Evolutionary conservation across 1,140 invertebrate genomes (phyloP), one percentile per base, ranked within the genome.

Genomic region (Onthophagus taurus): DNA sequence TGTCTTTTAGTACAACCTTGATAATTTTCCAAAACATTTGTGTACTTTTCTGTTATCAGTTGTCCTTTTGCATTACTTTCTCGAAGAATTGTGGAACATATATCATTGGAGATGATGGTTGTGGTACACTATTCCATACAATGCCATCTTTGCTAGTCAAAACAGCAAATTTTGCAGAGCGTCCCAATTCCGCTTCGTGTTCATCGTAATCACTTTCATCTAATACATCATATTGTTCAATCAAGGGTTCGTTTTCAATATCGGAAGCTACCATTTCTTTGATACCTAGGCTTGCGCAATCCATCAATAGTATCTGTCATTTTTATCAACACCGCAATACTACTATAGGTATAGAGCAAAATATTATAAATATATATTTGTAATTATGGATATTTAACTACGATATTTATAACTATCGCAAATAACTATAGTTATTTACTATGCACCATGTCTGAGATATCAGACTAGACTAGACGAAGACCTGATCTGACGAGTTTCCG

Each of bases 1-100:
- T n/a, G 31, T 6, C n/a, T n/a, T n/a, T n/a, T n/a, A n/a, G n/a
- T n/a, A n/a, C n/a, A 33, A 33, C 31, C 31, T 33, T 33, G 31
- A 13, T 33, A 14, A 33, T 14, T 33, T 33, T 33, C 7, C 31
- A 33, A 33, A 33, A 12, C 14, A 8, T 12, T 33, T 9, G 9
- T 33, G 31, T 14, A 33, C 7, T 33, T 33, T 33, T 33, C 31
- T 33, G 31, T 33, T 33, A 33, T 33, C 31, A 8, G 31, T 16
- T 33, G 31, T 6, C 31, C 31, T 33, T 33, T 33, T 33, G 7
- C 14, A 33, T 33, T 33, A 33, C 7, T 33, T 33, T 33, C 31
- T 33, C 31, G 31, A 8, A 33, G 31, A 33, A 33, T 33, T 33
- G 14, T 33, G 6, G 31, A 33, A 16, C 13, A 33, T 33, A 33